These are phyloP conservation scores for Orientallactaga bullata DNA, from an alignment of 2,113 vertebrate species.

Conservation along the genomic window DNA sequence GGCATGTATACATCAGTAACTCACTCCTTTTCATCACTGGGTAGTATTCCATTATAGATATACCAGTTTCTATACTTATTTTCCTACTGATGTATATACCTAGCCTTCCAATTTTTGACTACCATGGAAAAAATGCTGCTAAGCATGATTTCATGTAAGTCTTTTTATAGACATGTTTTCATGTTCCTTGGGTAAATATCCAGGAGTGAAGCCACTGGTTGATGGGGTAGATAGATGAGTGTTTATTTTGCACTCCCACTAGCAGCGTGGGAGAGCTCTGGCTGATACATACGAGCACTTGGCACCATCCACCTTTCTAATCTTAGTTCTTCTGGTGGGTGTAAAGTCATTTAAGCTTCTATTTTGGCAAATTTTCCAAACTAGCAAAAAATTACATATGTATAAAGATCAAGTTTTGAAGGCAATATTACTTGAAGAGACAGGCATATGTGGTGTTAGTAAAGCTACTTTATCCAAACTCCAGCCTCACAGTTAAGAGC, in stretches of 20 bases:
- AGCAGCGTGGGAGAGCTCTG: background rate
- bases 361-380: conserved; percentile 68
- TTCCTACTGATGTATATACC: background rate
- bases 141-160: conserved; percentile 7
- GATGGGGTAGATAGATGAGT: background rate
- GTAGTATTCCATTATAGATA: background rate
- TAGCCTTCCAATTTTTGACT: background rate
- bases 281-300: conserved; percentile 32
- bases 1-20: background rate
- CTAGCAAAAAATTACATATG: conserved; percentile 10
- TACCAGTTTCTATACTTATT: background rate
- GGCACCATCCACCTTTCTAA: conserved; percentile 31
- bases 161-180: conserved; percentile 22
- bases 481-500: background rate
- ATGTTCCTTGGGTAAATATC: conserved; percentile 36
- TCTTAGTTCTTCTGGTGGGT: conserved; percentile 60
- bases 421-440: conserved; percentile 22
- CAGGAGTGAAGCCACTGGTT: conserved; percentile 6
- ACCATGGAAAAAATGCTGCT: background rate
- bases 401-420: conserved; percentile 1
- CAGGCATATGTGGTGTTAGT: background rate
- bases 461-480: conserved; percentile 16
- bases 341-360: conserved; percentile 56
- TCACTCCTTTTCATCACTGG: background rate
- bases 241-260: conserved; percentile 10